A percentile compares a stretch with the other conserved stretches of the same genome.
phyloP scores from a whole-genome alignment of 2,113 vertebrate genomes.

The Boulengeromyrus knoepffleri region DNA sequence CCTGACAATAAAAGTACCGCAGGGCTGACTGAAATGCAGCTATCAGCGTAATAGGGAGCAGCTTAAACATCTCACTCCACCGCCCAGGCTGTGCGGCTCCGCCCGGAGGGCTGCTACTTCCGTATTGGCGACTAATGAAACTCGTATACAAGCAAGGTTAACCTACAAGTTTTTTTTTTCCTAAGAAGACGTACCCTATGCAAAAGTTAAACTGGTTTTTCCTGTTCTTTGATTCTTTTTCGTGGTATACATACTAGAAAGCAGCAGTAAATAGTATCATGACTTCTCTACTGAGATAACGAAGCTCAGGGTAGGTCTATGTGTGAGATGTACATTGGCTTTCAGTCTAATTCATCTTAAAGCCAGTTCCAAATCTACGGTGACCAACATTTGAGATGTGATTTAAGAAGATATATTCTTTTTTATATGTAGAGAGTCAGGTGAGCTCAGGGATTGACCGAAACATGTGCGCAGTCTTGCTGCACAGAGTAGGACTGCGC shows the following conservation, averaged over 20 bases:
- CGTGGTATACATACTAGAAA: background rate
- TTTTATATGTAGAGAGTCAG: background rate
- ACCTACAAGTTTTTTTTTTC: background rate
- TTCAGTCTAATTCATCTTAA: background rate
- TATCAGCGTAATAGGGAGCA: background rate
- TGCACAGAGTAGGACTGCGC: background rate
- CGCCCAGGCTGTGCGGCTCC: background rate
- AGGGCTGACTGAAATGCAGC: background rate
- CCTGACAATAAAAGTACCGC: background rate
- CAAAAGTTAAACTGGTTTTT: slow-evolving; percentile 17
- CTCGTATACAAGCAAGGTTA: background rate
- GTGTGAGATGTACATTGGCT: background rate
- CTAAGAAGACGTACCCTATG: background rate
- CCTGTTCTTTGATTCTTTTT: background rate
- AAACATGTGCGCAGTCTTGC: background rate
- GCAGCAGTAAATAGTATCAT: background rate
- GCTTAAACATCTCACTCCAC: background rate
- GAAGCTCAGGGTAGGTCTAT: background rate
- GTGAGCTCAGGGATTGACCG: background rate
- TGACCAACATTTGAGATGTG: background rate
- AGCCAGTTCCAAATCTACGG: background rate
- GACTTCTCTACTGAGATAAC: background rate
- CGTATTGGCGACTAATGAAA: background rate
- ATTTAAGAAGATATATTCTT: background rate
- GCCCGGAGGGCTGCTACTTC: background rate